Percentiles rank a stretch among this genome's conserved stretches.
phyloP scores from a whole-genome alignment of 2,797 vertebrate genomes.

The Trachops cirrhosus region DNA sequence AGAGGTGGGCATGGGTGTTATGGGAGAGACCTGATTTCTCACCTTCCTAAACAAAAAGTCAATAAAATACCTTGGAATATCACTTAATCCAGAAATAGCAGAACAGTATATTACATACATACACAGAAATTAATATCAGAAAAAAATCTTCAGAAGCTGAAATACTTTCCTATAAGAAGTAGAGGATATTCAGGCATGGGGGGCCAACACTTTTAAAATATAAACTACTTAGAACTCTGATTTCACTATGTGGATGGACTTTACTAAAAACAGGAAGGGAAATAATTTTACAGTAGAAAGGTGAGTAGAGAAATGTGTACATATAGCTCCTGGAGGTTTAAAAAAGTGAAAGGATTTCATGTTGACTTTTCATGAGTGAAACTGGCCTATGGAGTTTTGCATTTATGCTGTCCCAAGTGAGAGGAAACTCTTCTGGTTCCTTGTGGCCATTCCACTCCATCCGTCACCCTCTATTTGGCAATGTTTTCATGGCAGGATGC shows the following conservation, averaged over 20 bases:
- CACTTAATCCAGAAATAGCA: background rate
- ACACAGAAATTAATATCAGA: background rate
- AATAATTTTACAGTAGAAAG: background rate
- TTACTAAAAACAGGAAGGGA: slow-evolving; percentile 4
- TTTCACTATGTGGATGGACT: background rate
- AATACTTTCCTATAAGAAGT: background rate
- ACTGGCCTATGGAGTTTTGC: background rate
- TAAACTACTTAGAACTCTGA: background rate
- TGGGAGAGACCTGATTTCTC: background rate
- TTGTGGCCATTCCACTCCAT: background rate
- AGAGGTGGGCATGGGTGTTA: rapidly evolving
- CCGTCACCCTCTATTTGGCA: background rate
- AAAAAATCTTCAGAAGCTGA: background rate
- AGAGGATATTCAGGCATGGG: background rate
- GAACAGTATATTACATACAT: background rate
- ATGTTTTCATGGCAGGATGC: background rate
- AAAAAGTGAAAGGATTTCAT: background rate
- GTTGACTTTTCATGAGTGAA: background rate
- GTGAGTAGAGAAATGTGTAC: background rate
- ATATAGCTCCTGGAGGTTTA: background rate
- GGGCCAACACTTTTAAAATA: background rate
- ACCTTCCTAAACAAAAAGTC: background rate
- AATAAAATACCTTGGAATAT: rapidly evolving
- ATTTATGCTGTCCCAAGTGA: background rate
- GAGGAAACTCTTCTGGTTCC: background rate